Percentiles rank a stretch among this genome's conserved stretches.
phyloP scores from a whole-genome alignment of 2,888 invertebrate genomes.

The Acleris sparsana region DNA sequence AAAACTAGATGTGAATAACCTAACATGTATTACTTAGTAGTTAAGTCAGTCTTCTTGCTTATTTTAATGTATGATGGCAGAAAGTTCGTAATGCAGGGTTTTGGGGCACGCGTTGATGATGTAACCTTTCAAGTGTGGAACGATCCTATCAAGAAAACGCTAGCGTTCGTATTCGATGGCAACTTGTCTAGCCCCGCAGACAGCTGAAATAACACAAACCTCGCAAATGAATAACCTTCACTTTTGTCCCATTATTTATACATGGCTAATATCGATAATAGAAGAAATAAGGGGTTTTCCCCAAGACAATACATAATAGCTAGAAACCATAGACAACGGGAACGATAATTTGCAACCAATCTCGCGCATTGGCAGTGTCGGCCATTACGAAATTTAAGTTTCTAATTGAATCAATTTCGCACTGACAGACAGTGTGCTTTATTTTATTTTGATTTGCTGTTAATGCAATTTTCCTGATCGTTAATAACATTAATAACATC shows the following conservation, averaged over 20 bases:
- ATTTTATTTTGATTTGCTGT: conserved; percentile 14
- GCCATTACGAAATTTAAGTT: conserved; percentile 34
- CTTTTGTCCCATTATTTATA: conserved; percentile 30
- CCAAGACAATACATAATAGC: conserved; percentile 37
- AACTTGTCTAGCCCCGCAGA: too few relatives aligned
- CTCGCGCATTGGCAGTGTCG: conserved; percentile 25
- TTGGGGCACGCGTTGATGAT: too few relatives aligned
- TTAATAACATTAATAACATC: neutral
- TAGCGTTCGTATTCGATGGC: too few relatives aligned
- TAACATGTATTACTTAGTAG: too few relatives aligned
- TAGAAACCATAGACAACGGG: conserved; percentile 25
- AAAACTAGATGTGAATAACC: too few relatives aligned
- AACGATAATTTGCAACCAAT: conserved; percentile 37
- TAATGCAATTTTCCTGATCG: conserved; percentile 1
- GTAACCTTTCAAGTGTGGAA: too few relatives aligned
- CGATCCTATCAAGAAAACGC: too few relatives aligned
- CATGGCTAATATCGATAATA: conserved; percentile 19
- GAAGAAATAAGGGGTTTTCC: conserved; percentile 39
- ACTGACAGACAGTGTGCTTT: conserved; percentile 19
- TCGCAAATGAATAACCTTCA: neutral
- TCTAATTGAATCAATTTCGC: conserved; percentile 36
- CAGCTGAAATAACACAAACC: neutral
- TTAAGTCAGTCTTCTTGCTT: too few relatives aligned
- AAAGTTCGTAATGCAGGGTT: too few relatives aligned
- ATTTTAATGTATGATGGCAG: too few relatives aligned